phyloP scores from a whole-genome alignment of 2,888 invertebrate species.

The Erebia palarica region DNA sequence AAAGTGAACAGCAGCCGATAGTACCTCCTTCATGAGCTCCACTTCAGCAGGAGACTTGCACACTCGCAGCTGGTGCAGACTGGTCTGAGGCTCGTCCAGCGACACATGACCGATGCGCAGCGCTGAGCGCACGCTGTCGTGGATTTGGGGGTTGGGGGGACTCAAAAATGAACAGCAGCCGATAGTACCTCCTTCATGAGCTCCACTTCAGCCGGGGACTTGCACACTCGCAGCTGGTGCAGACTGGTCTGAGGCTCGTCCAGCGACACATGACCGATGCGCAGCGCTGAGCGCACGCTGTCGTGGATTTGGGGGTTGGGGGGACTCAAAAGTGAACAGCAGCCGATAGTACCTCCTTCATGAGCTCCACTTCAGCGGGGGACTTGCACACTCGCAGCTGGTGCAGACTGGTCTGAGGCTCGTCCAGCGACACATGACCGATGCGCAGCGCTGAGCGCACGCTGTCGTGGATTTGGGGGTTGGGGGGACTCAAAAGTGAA shows the following conservation, averaged over 20 bases:
- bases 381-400: no score
- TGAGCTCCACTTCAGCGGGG: no score
- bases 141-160: no score
- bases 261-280: slow-evolving; percentile 43
- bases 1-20: no score
- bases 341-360: no score
- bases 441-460: slow-evolving; percentile 52
- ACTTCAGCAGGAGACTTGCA: slow-evolving; percentile 94
- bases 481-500: slow-evolving; percentile 52
- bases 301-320: no score
- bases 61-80: slow-evolving; percentile 84
- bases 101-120: slow-evolving; percentile 41
- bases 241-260: slow-evolving; percentile 59
- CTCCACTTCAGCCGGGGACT: slow-evolving; percentile 91
- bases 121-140: no score
- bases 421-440: slow-evolving; percentile 20
- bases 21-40: slow-evolving; percentile 87
- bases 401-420: no score
- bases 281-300: no score
- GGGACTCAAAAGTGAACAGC: no score
- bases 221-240: slow-evolving; percentile 88
- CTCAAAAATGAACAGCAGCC: no score
- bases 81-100: slow-evolving; percentile 56
- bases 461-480: slow-evolving; percentile 58
- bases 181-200: slow-evolving; percentile 86